Percentiles rank a stretch among this genome's conserved stretches.
These are phyloP conservation scores for Thaumetopoea pityocampa DNA, from an alignment of 1,140 invertebrate species.

Conservation along the genomic window DNA sequence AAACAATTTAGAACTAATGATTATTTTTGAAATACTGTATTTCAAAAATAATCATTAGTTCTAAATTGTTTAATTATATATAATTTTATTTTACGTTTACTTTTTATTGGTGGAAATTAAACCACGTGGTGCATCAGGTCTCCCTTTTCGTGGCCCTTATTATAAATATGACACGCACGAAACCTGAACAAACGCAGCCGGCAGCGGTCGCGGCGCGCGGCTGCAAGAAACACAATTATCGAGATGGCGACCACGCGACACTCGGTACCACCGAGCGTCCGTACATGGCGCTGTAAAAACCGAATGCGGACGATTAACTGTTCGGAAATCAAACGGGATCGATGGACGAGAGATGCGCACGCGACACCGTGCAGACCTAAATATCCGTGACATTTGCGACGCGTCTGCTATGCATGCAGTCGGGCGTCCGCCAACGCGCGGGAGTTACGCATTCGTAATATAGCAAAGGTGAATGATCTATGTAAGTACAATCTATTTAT, in stretches of 20 bases:
- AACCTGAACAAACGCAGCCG: conserved; percentile 26
- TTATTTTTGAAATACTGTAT: too few relatives aligned
- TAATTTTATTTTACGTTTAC: too few relatives aligned
- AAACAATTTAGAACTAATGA: too few relatives aligned
- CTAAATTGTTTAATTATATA: too few relatives aligned
- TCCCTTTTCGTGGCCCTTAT: too few relatives aligned
- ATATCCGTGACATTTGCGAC: conserved; percentile 61
- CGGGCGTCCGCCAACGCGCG: conserved; percentile 23
- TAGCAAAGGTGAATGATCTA: conserved; percentile 61
- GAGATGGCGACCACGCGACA: conserved; percentile 16
- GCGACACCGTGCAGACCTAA: conserved; percentile 37
- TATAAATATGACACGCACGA: conserved; percentile 27
- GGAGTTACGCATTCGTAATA: conserved; percentile 58
- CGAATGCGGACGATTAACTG: conserved; percentile 42
- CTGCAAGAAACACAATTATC: conserved; percentile 41
- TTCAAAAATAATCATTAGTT: too few relatives aligned
- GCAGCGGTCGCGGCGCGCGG: conserved; percentile 15
- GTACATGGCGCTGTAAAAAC: conserved; percentile 25
- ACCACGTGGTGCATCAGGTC: too few relatives aligned
- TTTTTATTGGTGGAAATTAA: too few relatives aligned
- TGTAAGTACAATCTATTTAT: conserved; percentile 30
- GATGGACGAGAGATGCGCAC: conserved; percentile 36
- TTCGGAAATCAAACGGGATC: conserved; percentile 34
- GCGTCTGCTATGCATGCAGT: conserved; percentile 1
- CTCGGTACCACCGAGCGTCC: too few relatives aligned